Conservation (phyloP, 2,888 invertebrate genomes). For the Drosophila quinaria region DNA sequence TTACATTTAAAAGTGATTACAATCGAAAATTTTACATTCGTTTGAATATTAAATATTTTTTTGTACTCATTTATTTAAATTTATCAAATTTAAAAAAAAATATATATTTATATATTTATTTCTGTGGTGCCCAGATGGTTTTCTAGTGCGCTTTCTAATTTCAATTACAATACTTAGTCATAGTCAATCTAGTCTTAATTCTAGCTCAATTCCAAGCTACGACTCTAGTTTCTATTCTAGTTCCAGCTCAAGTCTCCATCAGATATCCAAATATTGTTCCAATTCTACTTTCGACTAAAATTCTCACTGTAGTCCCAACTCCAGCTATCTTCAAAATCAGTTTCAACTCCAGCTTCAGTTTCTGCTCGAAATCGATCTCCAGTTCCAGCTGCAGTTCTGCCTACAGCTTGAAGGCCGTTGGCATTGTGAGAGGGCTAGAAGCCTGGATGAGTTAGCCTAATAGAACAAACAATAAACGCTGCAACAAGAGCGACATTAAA, state of each 20-base stretch:
- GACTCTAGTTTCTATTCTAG: neutral
- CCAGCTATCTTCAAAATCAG: neutral
- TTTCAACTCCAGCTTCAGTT: neutral
- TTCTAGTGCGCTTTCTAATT: too few species aligned
- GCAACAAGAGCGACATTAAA: slow-evolving; percentile 17
- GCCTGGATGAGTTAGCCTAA: slow-evolving; percentile 47
- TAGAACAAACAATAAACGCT: slow-evolving; percentile 52
- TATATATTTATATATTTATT: too few species aligned
- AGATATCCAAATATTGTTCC: too few species aligned
- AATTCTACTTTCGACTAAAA: neutral
- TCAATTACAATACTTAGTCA: neutral
- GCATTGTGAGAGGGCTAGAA: slow-evolving; percentile 10
- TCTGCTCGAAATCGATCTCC: neutral
- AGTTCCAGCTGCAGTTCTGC: neutral
- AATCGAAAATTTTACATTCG: too few species aligned
- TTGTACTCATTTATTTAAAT: too few species aligned
- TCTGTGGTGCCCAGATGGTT: too few species aligned
- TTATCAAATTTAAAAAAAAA: too few species aligned
- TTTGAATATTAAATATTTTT: too few species aligned
- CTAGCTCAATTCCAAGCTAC: neutral
- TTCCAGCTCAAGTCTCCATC: neutral
- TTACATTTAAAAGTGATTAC: too few species aligned
- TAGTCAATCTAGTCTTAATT: neutral
- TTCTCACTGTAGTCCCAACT: neutral
- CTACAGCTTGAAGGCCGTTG: neutral